These are phyloP conservation scores for Plecturocebus donacophilus DNA, from an alignment of 2,113 vertebrate genomes.

Conservation along the genomic window DNA sequence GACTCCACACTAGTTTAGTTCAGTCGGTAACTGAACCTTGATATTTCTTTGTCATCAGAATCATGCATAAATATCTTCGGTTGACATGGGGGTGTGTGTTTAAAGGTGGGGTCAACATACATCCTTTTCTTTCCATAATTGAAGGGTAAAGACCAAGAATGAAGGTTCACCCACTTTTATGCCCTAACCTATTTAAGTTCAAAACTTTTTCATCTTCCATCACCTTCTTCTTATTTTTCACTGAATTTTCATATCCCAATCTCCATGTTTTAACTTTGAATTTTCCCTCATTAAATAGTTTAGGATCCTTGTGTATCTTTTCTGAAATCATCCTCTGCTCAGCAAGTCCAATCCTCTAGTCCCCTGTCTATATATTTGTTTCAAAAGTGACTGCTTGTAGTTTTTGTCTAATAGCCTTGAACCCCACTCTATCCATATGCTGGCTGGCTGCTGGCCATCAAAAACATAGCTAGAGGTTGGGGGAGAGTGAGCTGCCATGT, in stretches of 20 bases:
- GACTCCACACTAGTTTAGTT: neutral
- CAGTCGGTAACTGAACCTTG: slow-evolving; percentile 22
- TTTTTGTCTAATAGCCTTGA: slow-evolving; percentile 61
- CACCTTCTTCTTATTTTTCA: neutral
- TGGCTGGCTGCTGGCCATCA: slow-evolving; percentile 61
- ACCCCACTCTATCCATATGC: slow-evolving; percentile 48
- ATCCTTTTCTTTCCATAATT: slow-evolving; percentile 45
- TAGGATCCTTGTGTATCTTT: neutral
- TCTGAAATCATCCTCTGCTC: neutral
- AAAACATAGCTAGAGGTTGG: slow-evolving; percentile 63
- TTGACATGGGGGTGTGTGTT: neutral
- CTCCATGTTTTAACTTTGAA: neutral
- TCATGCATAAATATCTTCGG: neutral
- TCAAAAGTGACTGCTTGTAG: slow-evolving; percentile 62
- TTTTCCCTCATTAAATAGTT: neutral
- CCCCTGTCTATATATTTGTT: slow-evolving; percentile 39
- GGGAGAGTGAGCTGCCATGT: slow-evolving; percentile 56
- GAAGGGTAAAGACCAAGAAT: neutral
- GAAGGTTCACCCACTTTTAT: slow-evolving; percentile 15
- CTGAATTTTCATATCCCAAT: neutral
- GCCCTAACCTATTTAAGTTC: neutral
- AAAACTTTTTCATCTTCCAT: neutral
- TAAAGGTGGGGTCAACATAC: neutral
- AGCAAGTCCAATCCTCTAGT: slow-evolving; percentile 8
- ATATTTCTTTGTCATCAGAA: slow-evolving; percentile 46